These are phyloP conservation scores for Platorchestia sp. DNA, from an alignment of 1,140 invertebrate species.

Conservation along the genomic window DNA sequence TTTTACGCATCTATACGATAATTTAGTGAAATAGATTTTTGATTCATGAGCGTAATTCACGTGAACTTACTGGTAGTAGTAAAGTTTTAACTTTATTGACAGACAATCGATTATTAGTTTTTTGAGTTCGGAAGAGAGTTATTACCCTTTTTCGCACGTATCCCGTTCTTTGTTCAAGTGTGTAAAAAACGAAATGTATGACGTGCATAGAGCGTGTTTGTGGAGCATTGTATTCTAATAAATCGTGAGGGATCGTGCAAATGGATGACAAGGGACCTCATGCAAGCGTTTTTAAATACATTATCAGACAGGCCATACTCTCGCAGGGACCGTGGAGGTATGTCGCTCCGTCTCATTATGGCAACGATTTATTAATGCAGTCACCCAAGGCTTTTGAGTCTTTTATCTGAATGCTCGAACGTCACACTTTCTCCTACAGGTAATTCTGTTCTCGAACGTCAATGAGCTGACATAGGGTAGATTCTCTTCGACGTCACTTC, in stretches of 20 bases:
- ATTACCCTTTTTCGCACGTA: not conserved
- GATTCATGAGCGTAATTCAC: not conserved
- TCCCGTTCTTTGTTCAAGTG: not conserved
- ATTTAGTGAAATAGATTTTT: not conserved
- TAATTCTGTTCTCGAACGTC: not conserved
- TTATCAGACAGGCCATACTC: not conserved
- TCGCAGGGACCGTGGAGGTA: not conserved
- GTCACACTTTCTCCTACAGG: not conserved
- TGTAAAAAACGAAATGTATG: not conserved
- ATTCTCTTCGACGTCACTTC: not conserved
- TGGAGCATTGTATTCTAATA: not conserved
- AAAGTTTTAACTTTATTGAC: not conserved
- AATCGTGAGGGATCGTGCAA: not conserved
- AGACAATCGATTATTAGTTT: not conserved
- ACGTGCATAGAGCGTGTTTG: not conserved
- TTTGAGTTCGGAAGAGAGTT: not conserved
- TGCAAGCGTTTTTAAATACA: not conserved
- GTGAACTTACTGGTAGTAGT: too few species aligned
- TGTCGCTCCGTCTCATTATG: slow-evolving; percentile 42
- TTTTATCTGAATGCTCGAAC: slow-evolving; percentile 3
- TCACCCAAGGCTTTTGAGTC: slow-evolving; percentile 3
- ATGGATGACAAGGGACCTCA: not conserved
- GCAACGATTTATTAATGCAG: slow-evolving; percentile 40
- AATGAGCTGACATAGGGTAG: not conserved
- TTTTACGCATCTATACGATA: not conserved